Conservation (phyloP, 2,888 invertebrate species). For the Osmoderma eremita region DNA sequence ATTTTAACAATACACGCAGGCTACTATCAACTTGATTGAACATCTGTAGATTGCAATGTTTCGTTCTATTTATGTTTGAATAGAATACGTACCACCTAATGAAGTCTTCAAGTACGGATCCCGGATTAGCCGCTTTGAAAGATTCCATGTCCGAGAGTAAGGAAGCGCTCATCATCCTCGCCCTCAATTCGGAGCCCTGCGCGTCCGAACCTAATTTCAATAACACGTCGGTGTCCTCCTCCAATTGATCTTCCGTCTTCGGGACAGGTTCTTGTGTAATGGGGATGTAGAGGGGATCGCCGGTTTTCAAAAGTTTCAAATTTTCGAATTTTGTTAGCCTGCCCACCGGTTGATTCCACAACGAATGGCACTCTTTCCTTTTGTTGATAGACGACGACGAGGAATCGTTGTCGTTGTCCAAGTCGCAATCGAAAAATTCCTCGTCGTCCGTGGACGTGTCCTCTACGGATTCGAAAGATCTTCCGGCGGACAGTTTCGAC, state of each 20-base stretch:
- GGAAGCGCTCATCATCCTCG: slow-evolving; percentile 95
- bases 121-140: slow-evolving; percentile 98
- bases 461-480: slow-evolving; percentile 60
- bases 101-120: slow-evolving; percentile 90
- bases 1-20: no score
- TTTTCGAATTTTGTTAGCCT: slow-evolving; percentile 75
- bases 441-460: slow-evolving; percentile 66
- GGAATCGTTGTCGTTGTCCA: slow-evolving; percentile 62
- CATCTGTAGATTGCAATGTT: no score
- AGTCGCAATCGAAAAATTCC: slow-evolving; percentile 86
- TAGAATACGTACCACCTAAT: slow-evolving; percentile 78
- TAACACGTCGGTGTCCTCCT: slow-evolving; percentile 92
- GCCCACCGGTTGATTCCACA: slow-evolving; percentile 72
- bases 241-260: slow-evolving; percentile 96
- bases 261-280: slow-evolving; percentile 92
- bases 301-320: slow-evolving; percentile 73
- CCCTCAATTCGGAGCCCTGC: slow-evolving; percentile 83
- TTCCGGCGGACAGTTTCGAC: slow-evolving; percentile 59
- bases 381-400: slow-evolving; percentile 57
- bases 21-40: no score
- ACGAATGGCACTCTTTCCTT: slow-evolving; percentile 61
- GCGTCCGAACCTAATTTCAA: slow-evolving; percentile 87
- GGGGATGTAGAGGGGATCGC: slow-evolving; percentile 81
- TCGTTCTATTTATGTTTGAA: no score
- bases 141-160: slow-evolving; percentile 97